Conservation (phyloP, 2,888 invertebrate genomes). For the Tillus elongatus region DNA sequence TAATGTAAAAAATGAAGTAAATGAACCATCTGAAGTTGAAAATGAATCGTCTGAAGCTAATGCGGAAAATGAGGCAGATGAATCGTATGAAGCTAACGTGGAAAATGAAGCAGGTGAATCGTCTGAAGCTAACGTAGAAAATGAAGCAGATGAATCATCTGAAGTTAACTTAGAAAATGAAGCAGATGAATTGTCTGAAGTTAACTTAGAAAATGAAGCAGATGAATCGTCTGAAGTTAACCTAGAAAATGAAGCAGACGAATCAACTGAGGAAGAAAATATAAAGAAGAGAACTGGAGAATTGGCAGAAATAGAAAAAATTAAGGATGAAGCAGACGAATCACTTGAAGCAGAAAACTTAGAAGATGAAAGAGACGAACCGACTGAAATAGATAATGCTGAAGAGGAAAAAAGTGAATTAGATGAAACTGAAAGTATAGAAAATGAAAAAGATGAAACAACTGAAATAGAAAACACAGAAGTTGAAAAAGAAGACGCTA, state of each 20-base stretch:
- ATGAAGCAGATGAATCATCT: not conserved
- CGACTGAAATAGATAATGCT: slow-evolving; percentile 7
- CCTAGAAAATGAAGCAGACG: not conserved
- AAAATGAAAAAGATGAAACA: slow-evolving; percentile 4
- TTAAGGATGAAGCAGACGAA: not conserved
- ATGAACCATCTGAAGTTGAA: too few species aligned
- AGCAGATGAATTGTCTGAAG: not conserved
- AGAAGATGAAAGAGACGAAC: not conserved
- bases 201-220: not conserved
- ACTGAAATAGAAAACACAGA: not conserved
- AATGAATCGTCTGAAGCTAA: too few species aligned
- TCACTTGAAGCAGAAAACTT: not conserved
- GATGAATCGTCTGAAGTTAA: not conserved
- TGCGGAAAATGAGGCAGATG: too few species aligned
- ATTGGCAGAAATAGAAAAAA: not conserved
- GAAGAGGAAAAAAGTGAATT: slow-evolving; percentile 4
- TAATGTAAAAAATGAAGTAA: slow-evolving; percentile 4
- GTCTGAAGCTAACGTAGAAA: slow-evolving; percentile 3
- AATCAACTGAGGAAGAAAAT: not conserved
- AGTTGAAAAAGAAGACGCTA: too few species aligned
- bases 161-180: not conserved
- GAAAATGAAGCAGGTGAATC: slow-evolving; percentile 7
- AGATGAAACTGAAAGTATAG: not conserved
- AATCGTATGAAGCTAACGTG: too few species aligned
- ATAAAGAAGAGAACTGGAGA: not conserved